Conservation (phyloP, 2,797 vertebrate species). For the Catostomus latipinnis region DNA sequence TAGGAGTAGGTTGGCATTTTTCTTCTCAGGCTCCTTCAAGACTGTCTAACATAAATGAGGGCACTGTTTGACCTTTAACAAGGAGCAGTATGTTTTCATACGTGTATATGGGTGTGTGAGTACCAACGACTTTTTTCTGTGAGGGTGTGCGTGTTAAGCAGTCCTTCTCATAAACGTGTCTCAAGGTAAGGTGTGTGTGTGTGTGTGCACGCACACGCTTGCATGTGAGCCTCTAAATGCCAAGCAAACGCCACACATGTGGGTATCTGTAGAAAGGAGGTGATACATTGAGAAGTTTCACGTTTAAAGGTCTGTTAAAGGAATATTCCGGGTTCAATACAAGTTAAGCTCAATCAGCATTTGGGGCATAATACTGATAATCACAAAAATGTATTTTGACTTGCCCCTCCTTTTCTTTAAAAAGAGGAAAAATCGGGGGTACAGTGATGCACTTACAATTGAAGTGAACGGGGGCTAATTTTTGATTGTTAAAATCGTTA, state of each 20-base stretch:
- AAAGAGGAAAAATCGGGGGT: too few relatives aligned
- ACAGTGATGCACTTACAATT: too few relatives aligned
- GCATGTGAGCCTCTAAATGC: conserved; percentile 8
- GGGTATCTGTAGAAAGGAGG: not conserved
- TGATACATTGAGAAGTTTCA: conserved; percentile 3
- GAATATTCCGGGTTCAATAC: too few relatives aligned
- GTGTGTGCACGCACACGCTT: not conserved
- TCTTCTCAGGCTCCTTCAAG: conserved; percentile 27
- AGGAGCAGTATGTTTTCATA: conserved; percentile 24
- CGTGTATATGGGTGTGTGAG: conserved; percentile 17
- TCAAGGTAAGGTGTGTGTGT: conserved; percentile 29
- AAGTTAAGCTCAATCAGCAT: too few relatives aligned
- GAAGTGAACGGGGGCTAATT: too few relatives aligned
- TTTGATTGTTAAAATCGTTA: too few relatives aligned
- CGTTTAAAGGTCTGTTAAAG: not conserved
- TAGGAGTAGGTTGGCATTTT: conserved; percentile 44
- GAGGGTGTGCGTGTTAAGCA: conserved; percentile 16
- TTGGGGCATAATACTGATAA: too few relatives aligned
- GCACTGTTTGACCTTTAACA: conserved; percentile 53
- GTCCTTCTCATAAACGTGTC: conserved; percentile 7
- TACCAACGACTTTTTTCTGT: conserved; percentile 1
- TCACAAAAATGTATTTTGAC: too few relatives aligned
- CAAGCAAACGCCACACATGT: not conserved
- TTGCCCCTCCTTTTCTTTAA: too few relatives aligned
- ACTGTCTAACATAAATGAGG: conserved; percentile 50